Percentiles rank a stretch among this genome's conserved stretches.
Conservation (phyloP, 2,113 vertebrate genomes). For the Ancistrus triradiatus region DNA sequence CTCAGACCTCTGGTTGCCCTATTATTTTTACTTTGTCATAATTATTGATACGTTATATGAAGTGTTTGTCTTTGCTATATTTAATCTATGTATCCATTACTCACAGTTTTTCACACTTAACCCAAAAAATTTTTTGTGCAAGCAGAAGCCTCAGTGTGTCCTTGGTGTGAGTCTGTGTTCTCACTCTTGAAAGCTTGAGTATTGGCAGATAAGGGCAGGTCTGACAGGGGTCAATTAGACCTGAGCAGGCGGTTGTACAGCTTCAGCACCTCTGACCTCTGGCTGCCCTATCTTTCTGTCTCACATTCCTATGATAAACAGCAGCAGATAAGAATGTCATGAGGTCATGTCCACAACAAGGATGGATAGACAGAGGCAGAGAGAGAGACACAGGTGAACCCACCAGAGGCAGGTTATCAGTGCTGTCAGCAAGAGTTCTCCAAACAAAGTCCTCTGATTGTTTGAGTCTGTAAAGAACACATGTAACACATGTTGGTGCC, state of each 20-base stretch:
- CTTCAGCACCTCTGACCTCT: conserved; percentile 38
- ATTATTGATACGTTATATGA: no score
- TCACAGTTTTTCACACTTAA: background rate
- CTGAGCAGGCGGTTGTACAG: conserved; percentile 7
- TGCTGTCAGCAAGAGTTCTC: conserved; percentile 48
- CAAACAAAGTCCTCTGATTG: conserved; percentile 25
- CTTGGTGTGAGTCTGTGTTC: conserved; percentile 14
- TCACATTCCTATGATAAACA: conserved; percentile 47
- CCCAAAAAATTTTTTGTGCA: background rate
- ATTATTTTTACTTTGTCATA: no score
- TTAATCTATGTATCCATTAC: no score
- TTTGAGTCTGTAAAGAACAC: conserved; percentile 25
- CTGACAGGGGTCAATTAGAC: conserved; percentile 43
- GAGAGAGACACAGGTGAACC: conserved; percentile 8
- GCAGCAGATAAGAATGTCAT: conserved; percentile 41
- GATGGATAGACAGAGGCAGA: conserved; percentile 3
- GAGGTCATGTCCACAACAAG: conserved; percentile 23
- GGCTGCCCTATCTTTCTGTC: conserved; percentile 18
- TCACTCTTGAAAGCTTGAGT: conserved; percentile 18
- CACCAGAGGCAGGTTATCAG: conserved; percentile 19
- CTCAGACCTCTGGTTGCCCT: no score
- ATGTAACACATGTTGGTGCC: conserved; percentile 38
- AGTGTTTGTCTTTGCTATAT: no score
- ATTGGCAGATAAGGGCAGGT: conserved; percentile 35
- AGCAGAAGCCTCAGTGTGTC: conserved; percentile 2